Base-by-base conservation (phyloP, 2,113 vertebrate species). In the Pluvianellus socialis region DNA sequence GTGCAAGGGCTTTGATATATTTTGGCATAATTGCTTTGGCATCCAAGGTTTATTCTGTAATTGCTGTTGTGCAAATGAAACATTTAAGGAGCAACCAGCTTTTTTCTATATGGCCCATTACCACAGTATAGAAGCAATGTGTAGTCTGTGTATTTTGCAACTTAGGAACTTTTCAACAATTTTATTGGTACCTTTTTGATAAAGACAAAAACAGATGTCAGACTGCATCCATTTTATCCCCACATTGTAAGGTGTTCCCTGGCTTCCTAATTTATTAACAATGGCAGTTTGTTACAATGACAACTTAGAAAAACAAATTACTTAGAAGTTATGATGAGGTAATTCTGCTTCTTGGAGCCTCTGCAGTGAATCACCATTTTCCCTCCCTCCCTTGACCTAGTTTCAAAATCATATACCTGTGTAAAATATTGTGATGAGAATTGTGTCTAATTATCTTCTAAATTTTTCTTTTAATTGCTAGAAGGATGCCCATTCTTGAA, bases 351-450 rank as follows among this genome's bases (percentile, higher is more conserved):
- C 95, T 91, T 83, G 88, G 67, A 96, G 85, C 56, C 77, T 94
- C 58, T 68, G 91, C 97, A 98, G 98, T 97, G 97, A 98, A 98
- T 97, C 96, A 98, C 92, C 59, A 66, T 96, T 97, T 95, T 96
- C 94, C 94, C 95, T 98, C 94, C 96, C 90, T 98, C 73, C 65
- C 89, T 92, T 98, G 98, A 98, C 98, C 98, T 98, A 98, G 98
- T 98, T 98, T 98, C 96, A 96, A 97, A 98, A 97, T 95, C 96
- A 90, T 88, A 77, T 98, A 98, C 96, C 97, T 98, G 90, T 97
- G 95, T 96, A 97, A 98, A 98, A 97, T 97, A 98, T 94, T 95
- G 97, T 95, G 94, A 90, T 96, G 96, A 97, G 93, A 86, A 87
- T 79, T 96, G 88, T 94, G 95, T 93, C 97, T 98, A 98, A 98